phyloP scores from a whole-genome alignment of 1,140 invertebrate species.

The Drosophila arizonae region DNA sequence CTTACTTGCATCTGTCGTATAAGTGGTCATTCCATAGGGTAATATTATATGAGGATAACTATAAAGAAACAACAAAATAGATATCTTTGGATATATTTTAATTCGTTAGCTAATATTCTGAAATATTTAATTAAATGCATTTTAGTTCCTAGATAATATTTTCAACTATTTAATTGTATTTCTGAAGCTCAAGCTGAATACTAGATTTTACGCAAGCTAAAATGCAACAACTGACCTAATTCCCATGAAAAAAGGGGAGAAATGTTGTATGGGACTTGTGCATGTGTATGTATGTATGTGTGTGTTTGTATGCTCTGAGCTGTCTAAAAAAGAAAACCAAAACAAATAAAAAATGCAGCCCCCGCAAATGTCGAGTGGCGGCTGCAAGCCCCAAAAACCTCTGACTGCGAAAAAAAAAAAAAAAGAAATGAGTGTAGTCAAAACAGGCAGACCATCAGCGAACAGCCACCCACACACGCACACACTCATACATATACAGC shows the following conservation, averaged over 20 bases:
- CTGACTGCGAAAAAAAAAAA: conserved; percentile 2
- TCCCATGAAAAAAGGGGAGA: conserved; percentile 40
- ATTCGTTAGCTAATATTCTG: background rate
- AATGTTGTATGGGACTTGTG: conserved; percentile 34
- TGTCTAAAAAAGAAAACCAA: conserved; percentile 40
- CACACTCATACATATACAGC: background rate
- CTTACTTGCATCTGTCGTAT: too few relatives aligned
- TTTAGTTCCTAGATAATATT: too few relatives aligned
- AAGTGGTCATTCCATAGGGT: too few relatives aligned
- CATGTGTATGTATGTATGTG: conserved; percentile 10
- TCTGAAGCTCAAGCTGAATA: background rate
- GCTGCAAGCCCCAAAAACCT: background rate
- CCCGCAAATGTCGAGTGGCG: conserved; percentile 51
- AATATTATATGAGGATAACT: too few relatives aligned
- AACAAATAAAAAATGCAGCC: conserved; percentile 67
- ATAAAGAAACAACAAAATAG: too few relatives aligned
- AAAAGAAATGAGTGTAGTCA: conserved; percentile 24
- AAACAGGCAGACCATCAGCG: conserved; percentile 23
- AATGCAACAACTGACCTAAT: conserved; percentile 54
- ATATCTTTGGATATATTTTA: background rate
- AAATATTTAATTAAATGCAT: background rate
- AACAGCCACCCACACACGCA: background rate
- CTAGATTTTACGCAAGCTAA: background rate
- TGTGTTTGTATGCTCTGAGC: conserved; percentile 25
- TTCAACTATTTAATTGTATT: conserved; percentile 5